phyloP scores from a whole-genome alignment of 64 coral and sea anemone species.

The Acropora yongei region DNA sequence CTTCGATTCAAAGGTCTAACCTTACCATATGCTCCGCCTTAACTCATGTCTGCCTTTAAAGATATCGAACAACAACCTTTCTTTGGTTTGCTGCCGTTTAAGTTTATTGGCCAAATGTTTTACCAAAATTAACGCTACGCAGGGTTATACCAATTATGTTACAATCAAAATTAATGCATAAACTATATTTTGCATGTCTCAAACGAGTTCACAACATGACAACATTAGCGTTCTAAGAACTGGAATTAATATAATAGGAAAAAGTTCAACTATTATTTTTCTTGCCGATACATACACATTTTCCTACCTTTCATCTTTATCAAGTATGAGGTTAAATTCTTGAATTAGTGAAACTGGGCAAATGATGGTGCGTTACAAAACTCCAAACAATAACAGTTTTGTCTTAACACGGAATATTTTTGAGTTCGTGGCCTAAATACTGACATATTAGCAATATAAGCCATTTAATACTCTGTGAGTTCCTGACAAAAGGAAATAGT shows the following conservation, averaged over 20 bases:
- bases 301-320: neutral
- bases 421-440: neutral
- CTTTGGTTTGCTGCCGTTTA: no score
- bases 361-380: neutral
- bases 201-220: conserved; percentile 8
- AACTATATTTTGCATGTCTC: neutral
- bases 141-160: neutral
- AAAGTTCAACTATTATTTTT: neutral
- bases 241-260: neutral
- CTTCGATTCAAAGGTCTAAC: no score
- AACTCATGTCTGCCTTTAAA: no score
- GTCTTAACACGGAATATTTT: neutral
- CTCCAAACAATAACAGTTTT: neutral
- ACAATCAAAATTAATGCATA: neutral
- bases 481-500: neutral
- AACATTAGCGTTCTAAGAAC: neutral
- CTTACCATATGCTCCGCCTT: no score
- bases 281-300: neutral
- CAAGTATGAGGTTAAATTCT: neutral
- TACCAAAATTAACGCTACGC: neutral
- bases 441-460: neutral
- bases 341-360: no score
- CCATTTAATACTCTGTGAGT: neutral
- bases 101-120: no score
- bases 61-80: no score